Evolutionary conservation across 2,888 invertebrate genomes (phyloP).

Genomic region (Pristionchus mayeri): DNA sequence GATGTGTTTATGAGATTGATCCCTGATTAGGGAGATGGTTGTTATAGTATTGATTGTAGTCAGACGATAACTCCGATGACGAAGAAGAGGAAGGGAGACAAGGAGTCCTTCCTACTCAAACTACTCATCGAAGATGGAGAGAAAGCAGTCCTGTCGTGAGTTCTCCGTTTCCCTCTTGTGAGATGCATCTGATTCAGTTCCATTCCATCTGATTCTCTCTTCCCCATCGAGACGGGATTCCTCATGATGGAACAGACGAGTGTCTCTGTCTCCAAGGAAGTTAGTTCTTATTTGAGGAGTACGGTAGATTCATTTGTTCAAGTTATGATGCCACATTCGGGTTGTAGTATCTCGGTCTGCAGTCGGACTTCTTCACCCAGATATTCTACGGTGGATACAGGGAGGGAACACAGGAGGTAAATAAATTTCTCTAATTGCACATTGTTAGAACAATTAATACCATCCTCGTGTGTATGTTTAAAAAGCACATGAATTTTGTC

Average conservation of each 20-base stretch:
- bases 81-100: constrained; percentile 20
- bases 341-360: constrained; percentile 31
- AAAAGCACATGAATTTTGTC: too few species aligned
- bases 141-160: neutral
- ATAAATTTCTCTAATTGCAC: too few species aligned
- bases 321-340: too few species aligned
- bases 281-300: neutral
- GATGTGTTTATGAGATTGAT: too few species aligned
- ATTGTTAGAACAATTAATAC: too few species aligned
- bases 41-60: neutral
- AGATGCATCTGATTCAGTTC: neutral
- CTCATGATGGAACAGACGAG: constrained; percentile 43
- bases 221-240: constrained; percentile 25
- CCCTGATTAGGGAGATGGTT: neutral
- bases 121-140: constrained; percentile 23
- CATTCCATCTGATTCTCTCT: neutral
- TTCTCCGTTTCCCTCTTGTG: neutral
- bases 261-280: constrained; percentile 41
- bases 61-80: neutral
- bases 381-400: constrained; percentile 31
- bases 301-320: neutral
- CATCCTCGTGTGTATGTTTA: too few species aligned
- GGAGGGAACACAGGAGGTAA: constrained; percentile 32
- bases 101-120: constrained; percentile 9
- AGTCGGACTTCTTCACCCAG: constrained; percentile 41